phyloP scores from a whole-genome alignment of 1,140 invertebrate species.

The Teleogryllus occipitalis region DNA sequence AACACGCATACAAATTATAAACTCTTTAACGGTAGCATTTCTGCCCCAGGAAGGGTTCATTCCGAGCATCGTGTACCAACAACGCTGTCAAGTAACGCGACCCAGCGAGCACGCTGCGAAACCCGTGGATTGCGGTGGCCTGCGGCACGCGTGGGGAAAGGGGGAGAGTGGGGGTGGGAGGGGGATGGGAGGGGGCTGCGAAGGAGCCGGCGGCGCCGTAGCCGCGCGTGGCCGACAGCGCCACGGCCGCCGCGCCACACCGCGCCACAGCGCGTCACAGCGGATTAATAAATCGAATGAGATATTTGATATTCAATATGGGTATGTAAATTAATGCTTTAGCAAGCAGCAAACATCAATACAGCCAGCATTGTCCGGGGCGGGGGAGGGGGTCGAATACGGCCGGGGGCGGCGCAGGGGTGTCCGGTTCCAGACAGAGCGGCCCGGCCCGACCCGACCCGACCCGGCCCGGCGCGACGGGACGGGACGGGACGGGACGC shows the following conservation, averaged over 20 bases:
- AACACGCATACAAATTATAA: no score
- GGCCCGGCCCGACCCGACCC: no score
- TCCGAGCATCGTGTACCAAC: no score
- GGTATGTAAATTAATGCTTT: slow-evolving; percentile 5
- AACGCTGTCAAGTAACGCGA: no score
- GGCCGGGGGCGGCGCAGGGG: no score
- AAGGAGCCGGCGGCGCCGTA: no score
- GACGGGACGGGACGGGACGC: no score
- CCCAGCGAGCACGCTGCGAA: not conserved
- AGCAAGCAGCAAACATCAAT: not conserved
- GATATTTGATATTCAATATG: slow-evolving; percentile 6
- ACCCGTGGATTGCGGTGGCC: not conserved
- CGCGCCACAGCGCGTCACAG: not conserved
- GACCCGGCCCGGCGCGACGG: no score
- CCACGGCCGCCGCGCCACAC: not conserved
- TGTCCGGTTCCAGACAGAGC: not conserved
- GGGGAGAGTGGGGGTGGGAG: not conserved
- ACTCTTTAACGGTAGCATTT: no score
- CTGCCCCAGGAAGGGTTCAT: no score
- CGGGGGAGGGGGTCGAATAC: not conserved
- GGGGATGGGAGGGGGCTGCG: no score
- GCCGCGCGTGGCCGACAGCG: not conserved
- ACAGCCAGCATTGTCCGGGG: not conserved
- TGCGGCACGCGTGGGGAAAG: not conserved
- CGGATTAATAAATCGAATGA: not conserved